Evolutionary conservation across 2,888 invertebrate genomes (phyloP), one percentile per base, ranked within the genome.

Genomic region (Brachynemurus nebulosus): DNA sequence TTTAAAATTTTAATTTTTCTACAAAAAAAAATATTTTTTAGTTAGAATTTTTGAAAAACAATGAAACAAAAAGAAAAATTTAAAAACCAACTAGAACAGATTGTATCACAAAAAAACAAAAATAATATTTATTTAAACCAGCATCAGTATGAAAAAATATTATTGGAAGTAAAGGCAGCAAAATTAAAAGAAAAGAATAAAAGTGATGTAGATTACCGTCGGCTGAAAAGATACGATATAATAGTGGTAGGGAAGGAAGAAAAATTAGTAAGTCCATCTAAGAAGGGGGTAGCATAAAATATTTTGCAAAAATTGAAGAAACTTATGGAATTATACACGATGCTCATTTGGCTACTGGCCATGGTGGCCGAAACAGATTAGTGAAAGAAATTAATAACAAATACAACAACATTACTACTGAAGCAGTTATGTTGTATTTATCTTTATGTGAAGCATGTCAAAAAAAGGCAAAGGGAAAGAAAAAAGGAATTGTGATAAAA

Each of bases 401-500:
- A 46, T 50, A 48, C 40, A 42, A 42, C n/a, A 48, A 48, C 35
- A 43, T 50, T 40, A 50, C 47, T 27, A 45, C 37, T 35, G 49
- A 45, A 42, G 39, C 30, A 38, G 42, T 46, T 33, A 33, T 33
- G 34, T 33, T 43, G 11, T 34, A 43, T 43, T 46, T 46, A 27
- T 12, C 42, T 43, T 33, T 46, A 43, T 46, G 46, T 46, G 39
- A 43, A 38, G 30, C 43, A 14, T 46, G 46, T 25, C 46, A 46
- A 39, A 30, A 42, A 38, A 46, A 42, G 21, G 19, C 25, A 38
- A 35, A 19, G 16, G 20, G 20, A 3, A 18, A 18, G 34, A 46
- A 46, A 36, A 45, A 43, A 46, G 42, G 44, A 20, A 8, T 39
- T 42, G 45, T 42, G 12, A 33, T 35, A 35, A 1, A 48, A 41